Base-by-base conservation (phyloP, 2,888 invertebrate species). In the Dynastes grantii region DNA sequence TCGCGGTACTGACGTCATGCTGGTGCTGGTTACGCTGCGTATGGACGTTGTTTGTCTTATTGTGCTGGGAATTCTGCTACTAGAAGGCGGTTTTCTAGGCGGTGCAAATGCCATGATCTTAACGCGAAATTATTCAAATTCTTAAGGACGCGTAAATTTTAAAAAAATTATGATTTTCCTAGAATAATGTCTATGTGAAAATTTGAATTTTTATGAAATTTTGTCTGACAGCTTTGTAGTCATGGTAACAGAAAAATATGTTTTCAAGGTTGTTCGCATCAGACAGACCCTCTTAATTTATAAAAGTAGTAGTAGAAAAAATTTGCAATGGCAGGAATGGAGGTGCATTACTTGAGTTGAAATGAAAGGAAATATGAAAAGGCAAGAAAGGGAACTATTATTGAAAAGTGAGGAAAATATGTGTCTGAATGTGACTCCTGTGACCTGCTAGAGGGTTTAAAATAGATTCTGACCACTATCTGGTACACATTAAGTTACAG, bases 21-120 rank as follows among this genome's bases (percentile, higher is more conserved):
- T 71, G 55, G 68, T 51, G 9, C 22, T 75, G 11, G 58, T 37
- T 40, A 37, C 61, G 37, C 73, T 73, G 11, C 40, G 73, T 16
- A 45, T 63, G 5, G 73, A 75, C 6, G 61, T 32, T 6, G 51
- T 55, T n/a, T 37, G 53, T 71, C 27, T 45, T 27, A 27, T n/a
- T 8, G 8, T 1, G 9, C 9, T 11, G 11, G 73, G 73, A 22
- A 61, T 11, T 61, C 61, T 61, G 29, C 49, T 49, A 22, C 73
- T 27, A 2, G 40, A 3, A 27, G 73, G 73, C 1, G 61, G 61
- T 63, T 75, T 40, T 61, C 73, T 61, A n/a, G 73, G 73, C 8
- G 73, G 73, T 63, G 16, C 61, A 27, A 45, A 61, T n/a, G 73
- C 37, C 73, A 75, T 75, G 49, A n/a, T 61, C 51, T 49, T 51